These are phyloP conservation scores for Eupithecia inturbata DNA, from an alignment of 2,888 invertebrate species.

Conservation along the genomic window DNA sequence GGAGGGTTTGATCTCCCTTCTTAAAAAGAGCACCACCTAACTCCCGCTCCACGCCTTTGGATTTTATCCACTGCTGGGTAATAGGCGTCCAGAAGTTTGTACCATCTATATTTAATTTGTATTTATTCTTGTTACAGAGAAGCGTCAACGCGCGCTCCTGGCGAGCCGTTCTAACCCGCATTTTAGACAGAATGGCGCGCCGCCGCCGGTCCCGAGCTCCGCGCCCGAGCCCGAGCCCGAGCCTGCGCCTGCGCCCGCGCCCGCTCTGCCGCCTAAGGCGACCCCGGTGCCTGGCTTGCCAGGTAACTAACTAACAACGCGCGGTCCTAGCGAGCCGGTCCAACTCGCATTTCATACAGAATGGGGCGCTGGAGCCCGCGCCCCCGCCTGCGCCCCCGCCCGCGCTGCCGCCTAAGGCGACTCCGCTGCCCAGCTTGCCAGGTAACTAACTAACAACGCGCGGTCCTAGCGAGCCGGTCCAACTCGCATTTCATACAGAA, in stretches of 20 bases:
- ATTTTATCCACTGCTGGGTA: neutral
- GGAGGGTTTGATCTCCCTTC: too few species aligned
- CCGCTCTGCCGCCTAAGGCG: slow-evolving; percentile 52
- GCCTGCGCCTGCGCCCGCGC: slow-evolving; percentile 46
- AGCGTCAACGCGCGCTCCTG: slow-evolving; percentile 64
- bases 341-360: slow-evolving; percentile 57
- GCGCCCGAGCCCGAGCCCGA: slow-evolving; percentile 49
- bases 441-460: slow-evolving; percentile 48
- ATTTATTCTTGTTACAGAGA: slow-evolving; percentile 55
- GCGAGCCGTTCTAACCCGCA: slow-evolving; percentile 60
- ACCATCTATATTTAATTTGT: neutral
- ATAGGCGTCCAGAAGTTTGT: neutral
- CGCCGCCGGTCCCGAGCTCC: slow-evolving; percentile 51
- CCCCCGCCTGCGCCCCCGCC: slow-evolving; percentile 47
- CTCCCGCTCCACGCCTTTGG: too few species aligned
- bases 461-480: slow-evolving; percentile 58
- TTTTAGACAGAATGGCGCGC: slow-evolving; percentile 59
- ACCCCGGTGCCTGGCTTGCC: slow-evolving; percentile 37
- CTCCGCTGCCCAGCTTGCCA: slow-evolving; percentile 33
- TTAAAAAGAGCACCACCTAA: too few species aligned
- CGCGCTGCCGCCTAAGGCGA: slow-evolving; percentile 52
- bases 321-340: slow-evolving; percentile 60
- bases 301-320: slow-evolving; percentile 45
- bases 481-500: slow-evolving; percentile 60
- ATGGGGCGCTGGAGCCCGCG: slow-evolving; percentile 58